Conservation (phyloP, 2,113 vertebrate species). For the Spermophilus dauricus region DNA sequence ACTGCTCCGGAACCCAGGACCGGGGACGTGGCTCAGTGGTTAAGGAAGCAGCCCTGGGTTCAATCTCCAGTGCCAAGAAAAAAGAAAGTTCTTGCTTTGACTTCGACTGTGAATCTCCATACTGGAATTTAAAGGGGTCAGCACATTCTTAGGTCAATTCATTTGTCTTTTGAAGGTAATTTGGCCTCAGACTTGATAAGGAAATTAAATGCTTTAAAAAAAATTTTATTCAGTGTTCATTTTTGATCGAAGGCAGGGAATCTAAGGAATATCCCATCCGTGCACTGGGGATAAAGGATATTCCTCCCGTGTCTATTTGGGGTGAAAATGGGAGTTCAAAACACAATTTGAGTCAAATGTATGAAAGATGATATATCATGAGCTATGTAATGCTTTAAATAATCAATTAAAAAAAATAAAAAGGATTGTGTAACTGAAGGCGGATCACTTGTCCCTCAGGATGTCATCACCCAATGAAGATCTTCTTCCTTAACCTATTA, state of each 20-base stretch:
- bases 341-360: no score
- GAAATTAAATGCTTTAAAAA: neutral
- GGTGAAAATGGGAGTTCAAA: no score
- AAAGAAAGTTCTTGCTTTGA: neutral
- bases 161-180: neutral
- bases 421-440: neutral
- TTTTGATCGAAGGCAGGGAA: neutral
- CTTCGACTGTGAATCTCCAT: conserved; percentile 10
- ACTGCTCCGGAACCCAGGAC: no score
- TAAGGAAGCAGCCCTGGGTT: no score
- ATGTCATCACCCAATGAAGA: neutral
- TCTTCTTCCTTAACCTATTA: conserved; percentile 23
- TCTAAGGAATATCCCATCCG: neutral
- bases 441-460: neutral
- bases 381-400: no score
- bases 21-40: no score
- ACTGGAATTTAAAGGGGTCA: neutral
- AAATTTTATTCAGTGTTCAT: neutral
- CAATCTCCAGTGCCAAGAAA: no score
- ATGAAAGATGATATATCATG: no score
- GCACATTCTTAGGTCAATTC: neutral
- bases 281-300: neutral
- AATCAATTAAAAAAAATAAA: no score
- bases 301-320: neutral
- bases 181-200: neutral